Evolutionary conservation across 2,888 invertebrate species (phyloP).

Genomic region (Leptarthrus brevirostris): DNA sequence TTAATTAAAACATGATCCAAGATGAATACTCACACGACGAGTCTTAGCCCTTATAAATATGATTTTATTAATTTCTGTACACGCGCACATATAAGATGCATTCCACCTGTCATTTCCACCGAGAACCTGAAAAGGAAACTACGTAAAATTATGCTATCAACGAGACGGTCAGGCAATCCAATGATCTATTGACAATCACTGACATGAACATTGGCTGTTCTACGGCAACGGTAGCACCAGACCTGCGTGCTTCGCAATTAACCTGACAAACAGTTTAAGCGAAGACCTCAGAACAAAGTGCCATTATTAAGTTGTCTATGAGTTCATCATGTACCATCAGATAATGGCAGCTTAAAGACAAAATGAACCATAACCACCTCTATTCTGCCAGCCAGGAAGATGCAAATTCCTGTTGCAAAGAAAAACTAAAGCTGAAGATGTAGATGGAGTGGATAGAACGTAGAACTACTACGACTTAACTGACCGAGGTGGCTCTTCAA

Average conservation of each 20-base stretch:
- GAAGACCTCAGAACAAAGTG: slow-evolving; percentile 23
- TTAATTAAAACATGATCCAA: slow-evolving; percentile 25
- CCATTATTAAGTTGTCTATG: slow-evolving; percentile 44
- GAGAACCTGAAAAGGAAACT: slow-evolving; percentile 33
- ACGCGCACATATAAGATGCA: not conserved
- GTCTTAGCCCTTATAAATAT: slow-evolving; percentile 13
- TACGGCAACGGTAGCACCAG: slow-evolving; percentile 21
- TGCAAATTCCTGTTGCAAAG: slow-evolving; percentile 12
- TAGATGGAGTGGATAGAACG: not conserved
- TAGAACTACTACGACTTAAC: not conserved
- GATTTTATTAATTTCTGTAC: slow-evolving; percentile 38
- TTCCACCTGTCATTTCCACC: slow-evolving; percentile 42
- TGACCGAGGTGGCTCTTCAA: not conserved
- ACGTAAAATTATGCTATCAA: slow-evolving; percentile 40
- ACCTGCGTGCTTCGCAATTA: slow-evolving; percentile 26
- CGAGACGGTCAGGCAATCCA: slow-evolving; percentile 30
- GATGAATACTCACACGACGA: not conserved
- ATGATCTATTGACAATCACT: slow-evolving; percentile 44
- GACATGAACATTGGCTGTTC: slow-evolving; percentile 42
- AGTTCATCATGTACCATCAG: slow-evolving; percentile 30
- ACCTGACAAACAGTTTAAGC: slow-evolving; percentile 43
- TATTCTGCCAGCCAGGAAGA: not conserved
- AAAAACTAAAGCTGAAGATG: too few species aligned
- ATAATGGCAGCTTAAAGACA: slow-evolving; percentile 26
- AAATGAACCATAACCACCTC: slow-evolving; percentile 33